phyloP scores from a whole-genome alignment of 2,113 vertebrate genomes.

The Cranoglanis bouderius region DNA sequence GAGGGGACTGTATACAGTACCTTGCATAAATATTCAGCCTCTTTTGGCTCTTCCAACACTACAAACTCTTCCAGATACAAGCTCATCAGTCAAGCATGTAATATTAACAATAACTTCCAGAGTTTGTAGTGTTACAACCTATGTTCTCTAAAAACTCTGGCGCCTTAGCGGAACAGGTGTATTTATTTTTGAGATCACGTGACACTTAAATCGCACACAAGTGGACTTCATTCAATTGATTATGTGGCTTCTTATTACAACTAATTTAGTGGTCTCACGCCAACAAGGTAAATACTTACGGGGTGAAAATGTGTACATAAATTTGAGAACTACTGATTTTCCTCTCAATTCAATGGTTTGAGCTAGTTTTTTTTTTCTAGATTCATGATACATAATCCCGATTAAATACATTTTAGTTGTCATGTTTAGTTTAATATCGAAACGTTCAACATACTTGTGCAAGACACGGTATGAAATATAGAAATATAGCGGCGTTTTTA shows the following conservation, averaged over 20 bases:
- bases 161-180: background rate
- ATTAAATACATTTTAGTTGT: background rate
- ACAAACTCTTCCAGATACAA: no score
- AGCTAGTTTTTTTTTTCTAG: background rate
- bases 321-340: background rate
- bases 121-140: background rate
- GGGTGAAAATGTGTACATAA: background rate
- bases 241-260: background rate
- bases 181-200: background rate
- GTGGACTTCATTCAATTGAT: background rate
- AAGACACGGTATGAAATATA: background rate
- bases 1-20: background rate
- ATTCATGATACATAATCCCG: background rate
- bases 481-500: background rate
- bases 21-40: background rate
- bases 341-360: background rate
- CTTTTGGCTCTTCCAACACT: no score
- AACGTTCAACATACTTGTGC: background rate
- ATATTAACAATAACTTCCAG: no score
- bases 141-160: background rate
- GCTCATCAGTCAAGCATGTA: no score
- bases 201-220: background rate
- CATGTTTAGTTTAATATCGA: background rate
- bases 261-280: background rate
- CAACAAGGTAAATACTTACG: background rate